Evolutionary conservation across 30 jellyfish, hydroid and myxozoan species (phyloP), one percentile per base, ranked within the genome.

Genomic region (Turritopsis dohrnii): DNA sequence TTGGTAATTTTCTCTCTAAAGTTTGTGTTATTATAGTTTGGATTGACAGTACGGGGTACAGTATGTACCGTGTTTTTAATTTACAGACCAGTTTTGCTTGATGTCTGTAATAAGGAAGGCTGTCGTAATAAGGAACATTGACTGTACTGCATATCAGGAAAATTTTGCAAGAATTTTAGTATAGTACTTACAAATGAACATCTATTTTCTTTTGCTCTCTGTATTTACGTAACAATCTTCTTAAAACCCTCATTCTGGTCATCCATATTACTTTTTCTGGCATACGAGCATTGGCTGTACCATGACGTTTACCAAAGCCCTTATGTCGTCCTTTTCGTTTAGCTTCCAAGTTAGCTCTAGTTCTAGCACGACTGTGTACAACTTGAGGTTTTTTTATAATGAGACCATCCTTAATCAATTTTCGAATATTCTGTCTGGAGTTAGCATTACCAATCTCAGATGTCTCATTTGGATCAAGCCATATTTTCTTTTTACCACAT

Each of bases 281-380:
- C 80, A 90, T 85, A 54, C 99, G 91, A 1, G 99, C 99, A 88
- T 94, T 94, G 66, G 97, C 96, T 1, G 99, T 89, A 89, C 99
- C 99, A 83, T 94, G 96, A 27, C 99, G 90, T 72, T 94, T 94
- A 89, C 99, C 99, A 86, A 82, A 94, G 1, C 99, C 99, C 93
- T 88, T 86, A 79, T 94, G 99, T 74, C 99, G 83, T n/a, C 99
- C 99, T 71, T 94, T 94, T 30, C 94, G 89, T 71, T 94, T 94
- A 29, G 99, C 99, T 84, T 81, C 97, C 65, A 94, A 71, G 65
- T 79, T 88, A 41, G 86, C 82, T 83, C 96, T 85, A 4, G 96
- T 85, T 54, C 99, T 66, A n/a, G 96, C 96, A 52, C 99, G 87
- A 74, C 99, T 94, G 94, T 89, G 99, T 21, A 94, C 99, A 29